Evolutionary conservation across 2,888 invertebrate genomes (phyloP).

Genomic region (Cerastis leucographa): DNA sequence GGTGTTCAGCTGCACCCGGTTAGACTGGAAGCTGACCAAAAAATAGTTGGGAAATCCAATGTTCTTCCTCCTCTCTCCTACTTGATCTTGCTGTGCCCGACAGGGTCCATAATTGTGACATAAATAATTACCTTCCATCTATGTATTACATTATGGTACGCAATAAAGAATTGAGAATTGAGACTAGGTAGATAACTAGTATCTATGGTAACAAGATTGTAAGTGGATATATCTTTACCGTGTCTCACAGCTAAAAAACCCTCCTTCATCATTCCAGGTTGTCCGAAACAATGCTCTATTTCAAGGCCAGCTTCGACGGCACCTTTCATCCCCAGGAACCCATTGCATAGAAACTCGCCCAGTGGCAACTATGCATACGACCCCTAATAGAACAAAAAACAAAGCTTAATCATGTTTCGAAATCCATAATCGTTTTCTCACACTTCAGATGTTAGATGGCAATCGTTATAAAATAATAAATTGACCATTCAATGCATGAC

Average conservation of each 20-base stretch:
- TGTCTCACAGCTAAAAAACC: neutral
- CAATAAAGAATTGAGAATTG: no score
- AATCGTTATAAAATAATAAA: slow-evolving; percentile 41
- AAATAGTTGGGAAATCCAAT: no score
- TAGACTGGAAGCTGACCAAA: no score
- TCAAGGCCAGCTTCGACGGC: neutral
- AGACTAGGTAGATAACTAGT: no score
- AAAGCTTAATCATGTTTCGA: neutral
- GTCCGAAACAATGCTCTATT: neutral
- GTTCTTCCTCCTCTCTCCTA: no score
- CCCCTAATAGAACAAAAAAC: neutral
- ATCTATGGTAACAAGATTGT: neutral
- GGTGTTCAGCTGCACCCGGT: no score
- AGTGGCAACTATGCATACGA: neutral
- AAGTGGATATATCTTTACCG: neutral
- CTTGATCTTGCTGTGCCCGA: no score
- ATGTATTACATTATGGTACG: no score
- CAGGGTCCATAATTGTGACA: no score
- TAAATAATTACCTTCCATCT: no score
- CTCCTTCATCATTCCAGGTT: neutral
- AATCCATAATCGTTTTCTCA: slow-evolving; percentile 14
- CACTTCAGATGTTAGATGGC: slow-evolving; percentile 17
- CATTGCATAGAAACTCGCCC: neutral
- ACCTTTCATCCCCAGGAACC: neutral
- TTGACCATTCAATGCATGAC: slow-evolving; percentile 36